Conservation (phyloP, 1,140 invertebrate species). For the Drosophila micromelanica region DNA sequence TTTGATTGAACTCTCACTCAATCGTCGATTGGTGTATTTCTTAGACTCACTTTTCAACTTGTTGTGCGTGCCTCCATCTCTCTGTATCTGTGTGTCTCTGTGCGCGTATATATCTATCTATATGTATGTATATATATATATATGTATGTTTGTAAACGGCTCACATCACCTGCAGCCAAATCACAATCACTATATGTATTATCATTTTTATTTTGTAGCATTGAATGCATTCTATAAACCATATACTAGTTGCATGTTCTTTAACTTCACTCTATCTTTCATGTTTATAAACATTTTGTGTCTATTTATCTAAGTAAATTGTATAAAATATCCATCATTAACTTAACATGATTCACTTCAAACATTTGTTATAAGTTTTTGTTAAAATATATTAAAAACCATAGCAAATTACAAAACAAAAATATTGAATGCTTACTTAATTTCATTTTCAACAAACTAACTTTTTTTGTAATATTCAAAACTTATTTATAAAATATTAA, state of each 20-base stretch:
- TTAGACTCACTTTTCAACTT: conserved; percentile 69
- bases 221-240: conserved; percentile 6
- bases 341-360: too few species aligned
- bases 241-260: conserved; percentile 19
- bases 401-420: too few species aligned
- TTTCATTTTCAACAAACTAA: too few species aligned
- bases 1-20: conserved; percentile 76
- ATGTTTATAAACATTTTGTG: too few species aligned
- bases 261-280: conserved; percentile 2
- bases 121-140: conserved; percentile 1
- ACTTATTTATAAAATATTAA: too few species aligned
- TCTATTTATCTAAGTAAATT: neutral
- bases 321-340: neutral
- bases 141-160: conserved; percentile 1
- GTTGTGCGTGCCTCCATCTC: conserved; percentile 30
- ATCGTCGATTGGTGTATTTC: conserved; percentile 84
- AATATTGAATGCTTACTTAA: too few species aligned
- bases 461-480: too few species aligned
- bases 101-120: conserved; percentile 4
- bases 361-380: too few species aligned
- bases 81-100: conserved; percentile 10
- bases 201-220: neutral
- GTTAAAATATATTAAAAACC: too few species aligned
- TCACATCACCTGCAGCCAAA: conserved; percentile 6
- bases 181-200: neutral